Percentiles rank a stretch among this genome's conserved stretches.
Conservation (phyloP, 2,113 vertebrate species). For the Heterochromis multidens region DNA sequence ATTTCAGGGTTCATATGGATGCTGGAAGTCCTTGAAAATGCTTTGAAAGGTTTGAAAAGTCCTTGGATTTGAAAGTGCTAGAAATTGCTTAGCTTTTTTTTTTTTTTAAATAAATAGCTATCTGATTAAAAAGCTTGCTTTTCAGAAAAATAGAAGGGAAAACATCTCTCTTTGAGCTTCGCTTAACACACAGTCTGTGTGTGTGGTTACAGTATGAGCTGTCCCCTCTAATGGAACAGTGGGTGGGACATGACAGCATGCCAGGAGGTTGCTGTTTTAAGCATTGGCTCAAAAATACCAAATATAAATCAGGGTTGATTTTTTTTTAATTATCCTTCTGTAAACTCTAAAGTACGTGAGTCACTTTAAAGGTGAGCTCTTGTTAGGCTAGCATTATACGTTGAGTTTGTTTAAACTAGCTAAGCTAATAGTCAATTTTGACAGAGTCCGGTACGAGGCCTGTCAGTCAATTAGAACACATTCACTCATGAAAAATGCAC, state of each 20-base stretch:
- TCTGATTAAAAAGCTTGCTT: neutral
- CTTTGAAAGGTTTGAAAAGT: neutral
- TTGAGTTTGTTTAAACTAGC: neutral
- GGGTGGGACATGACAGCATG: neutral
- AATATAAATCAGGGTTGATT: neutral
- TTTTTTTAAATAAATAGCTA: neutral
- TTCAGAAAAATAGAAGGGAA: neutral
- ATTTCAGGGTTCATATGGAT: neutral
- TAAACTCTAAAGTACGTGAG: fast-evolving
- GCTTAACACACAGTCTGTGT: neutral
- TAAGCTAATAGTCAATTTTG: neutral
- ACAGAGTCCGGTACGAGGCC: neutral
- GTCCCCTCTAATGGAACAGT: neutral
- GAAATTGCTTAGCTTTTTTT: neutral
- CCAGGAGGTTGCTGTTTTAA: neutral
- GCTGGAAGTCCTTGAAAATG: neutral
- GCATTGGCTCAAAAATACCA: neutral
- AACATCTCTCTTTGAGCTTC: neutral
- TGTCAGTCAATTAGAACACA: neutral
- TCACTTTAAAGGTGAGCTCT: neutral
- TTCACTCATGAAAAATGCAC: neutral
- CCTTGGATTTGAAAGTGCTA: neutral
- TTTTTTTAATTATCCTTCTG: neutral
- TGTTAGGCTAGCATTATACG: neutral
- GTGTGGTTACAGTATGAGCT: neutral